These are phyloP conservation scores for Ptilonorhynchus violaceus DNA, from an alignment of 2,113 vertebrate genomes.

Conservation along the genomic window DNA sequence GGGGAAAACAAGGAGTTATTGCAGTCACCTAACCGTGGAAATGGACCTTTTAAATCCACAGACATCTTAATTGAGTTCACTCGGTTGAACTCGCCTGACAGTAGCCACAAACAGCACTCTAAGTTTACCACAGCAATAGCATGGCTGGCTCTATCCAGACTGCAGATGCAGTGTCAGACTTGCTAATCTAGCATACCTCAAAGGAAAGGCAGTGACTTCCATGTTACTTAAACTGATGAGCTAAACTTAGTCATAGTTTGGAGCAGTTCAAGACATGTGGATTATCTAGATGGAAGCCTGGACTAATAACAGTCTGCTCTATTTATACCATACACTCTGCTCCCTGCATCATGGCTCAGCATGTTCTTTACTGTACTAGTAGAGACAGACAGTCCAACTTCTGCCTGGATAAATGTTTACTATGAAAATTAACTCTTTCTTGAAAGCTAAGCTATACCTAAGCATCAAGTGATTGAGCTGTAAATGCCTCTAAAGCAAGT, in stretches of 20 bases:
- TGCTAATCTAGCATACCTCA: not conserved
- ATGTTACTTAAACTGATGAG: not conserved
- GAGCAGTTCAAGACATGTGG: not conserved
- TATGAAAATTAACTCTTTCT: not conserved
- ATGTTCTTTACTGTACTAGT: not conserved
- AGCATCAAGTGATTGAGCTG: not conserved
- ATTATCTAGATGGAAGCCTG: slow-evolving; percentile 4
- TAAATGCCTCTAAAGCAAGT: not conserved
- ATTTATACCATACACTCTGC: not conserved
- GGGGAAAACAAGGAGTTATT: not conserved
- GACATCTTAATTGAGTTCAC: not conserved
- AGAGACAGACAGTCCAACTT: not conserved
- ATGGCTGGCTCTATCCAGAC: not conserved
- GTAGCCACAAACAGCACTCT: not conserved
- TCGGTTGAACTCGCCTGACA: not conserved
- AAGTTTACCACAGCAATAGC: not conserved
- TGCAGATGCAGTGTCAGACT: not conserved
- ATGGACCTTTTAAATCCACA: not conserved
- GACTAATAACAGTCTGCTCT: slow-evolving; percentile 32
- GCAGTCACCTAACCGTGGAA: not conserved
- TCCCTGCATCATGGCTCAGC: not conserved
- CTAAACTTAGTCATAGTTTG: slow-evolving; percentile 29
- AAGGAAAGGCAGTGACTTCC: not conserved
- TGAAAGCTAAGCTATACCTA: not conserved
- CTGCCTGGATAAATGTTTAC: not conserved